These are phyloP conservation scores for Tetramorium parvispinum DNA, from an alignment of 1,140 invertebrate species.

Conservation along the genomic window DNA sequence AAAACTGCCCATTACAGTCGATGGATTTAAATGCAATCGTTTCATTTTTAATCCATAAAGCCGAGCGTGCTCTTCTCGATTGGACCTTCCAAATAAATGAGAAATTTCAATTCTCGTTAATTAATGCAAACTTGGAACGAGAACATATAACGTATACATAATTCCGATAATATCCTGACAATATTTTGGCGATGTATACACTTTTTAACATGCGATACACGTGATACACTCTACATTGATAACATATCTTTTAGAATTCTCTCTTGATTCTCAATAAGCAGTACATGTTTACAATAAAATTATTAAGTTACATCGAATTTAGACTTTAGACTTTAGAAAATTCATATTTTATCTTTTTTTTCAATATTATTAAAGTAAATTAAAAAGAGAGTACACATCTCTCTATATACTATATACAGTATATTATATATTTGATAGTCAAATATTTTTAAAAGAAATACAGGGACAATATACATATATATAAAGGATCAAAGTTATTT, in stretches of 20 bases:
- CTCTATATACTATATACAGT: too few relatives aligned
- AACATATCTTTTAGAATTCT: too few relatives aligned
- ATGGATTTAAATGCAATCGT: slow-evolving; percentile 9
- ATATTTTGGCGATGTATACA: not conserved
- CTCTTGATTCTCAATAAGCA: not conserved
- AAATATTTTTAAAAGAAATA: too few relatives aligned
- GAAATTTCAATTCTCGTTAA: not conserved
- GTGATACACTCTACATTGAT: not conserved
- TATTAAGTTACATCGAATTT: too few relatives aligned
- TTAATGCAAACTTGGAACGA: not conserved
- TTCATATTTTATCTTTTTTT: not conserved
- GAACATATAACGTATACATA: not conserved
- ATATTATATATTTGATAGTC: too few relatives aligned
- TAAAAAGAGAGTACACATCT: too few relatives aligned
- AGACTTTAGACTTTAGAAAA: not conserved
- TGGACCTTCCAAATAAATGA: not conserved
- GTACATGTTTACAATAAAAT: not conserved
- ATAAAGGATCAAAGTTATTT: too few relatives aligned
- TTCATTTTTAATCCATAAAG: slow-evolving; percentile 12
- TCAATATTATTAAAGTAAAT: not conserved
- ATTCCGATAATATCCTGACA: not conserved
- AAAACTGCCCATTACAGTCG: not conserved
- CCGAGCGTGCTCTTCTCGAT: not conserved
- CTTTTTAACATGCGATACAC: not conserved
- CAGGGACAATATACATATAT: too few relatives aligned